A percentile compares a stretch with the other conserved stretches of the same genome.
Conservation (phyloP, 2,888 invertebrate species). For the Leptodirus hochenwartii region DNA sequence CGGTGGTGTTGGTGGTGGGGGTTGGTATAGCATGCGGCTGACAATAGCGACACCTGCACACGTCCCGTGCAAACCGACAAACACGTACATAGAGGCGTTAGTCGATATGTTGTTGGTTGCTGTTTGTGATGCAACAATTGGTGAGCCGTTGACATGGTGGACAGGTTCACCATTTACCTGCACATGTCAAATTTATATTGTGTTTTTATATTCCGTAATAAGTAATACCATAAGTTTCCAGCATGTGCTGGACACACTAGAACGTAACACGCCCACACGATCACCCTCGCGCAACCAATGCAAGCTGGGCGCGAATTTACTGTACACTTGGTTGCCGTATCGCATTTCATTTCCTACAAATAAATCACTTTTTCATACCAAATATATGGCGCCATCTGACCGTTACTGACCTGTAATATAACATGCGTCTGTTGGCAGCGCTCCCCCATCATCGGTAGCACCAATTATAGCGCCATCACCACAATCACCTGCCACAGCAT, state of each 20-base stretch:
- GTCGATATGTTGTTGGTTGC: constrained; percentile 26
- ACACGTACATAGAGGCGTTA: constrained; percentile 46
- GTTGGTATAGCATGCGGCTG: constrained; percentile 30
- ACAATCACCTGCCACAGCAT: too few species aligned
- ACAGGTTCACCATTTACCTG: too few species aligned
- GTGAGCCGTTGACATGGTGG: too few species aligned
- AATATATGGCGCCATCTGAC: too few species aligned
- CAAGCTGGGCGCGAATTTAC: constrained; percentile 50
- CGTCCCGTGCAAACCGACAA: constrained; percentile 66
- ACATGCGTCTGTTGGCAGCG: constrained; percentile 45
- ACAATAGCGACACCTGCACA: constrained; percentile 62
- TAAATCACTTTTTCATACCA: too few species aligned
- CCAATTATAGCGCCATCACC: too few species aligned
- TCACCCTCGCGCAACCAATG: constrained; percentile 71
- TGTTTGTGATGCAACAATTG: constrained; percentile 72
- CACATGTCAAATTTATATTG: too few species aligned
- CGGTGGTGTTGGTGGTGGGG: too few species aligned
- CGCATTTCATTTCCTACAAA: constrained; percentile 48
- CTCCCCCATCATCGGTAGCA: constrained; percentile 2
- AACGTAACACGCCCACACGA: constrained; percentile 55
- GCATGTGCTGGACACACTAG: too few species aligned
- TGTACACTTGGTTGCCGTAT: constrained; percentile 44
- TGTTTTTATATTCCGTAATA: too few species aligned
- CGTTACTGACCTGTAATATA: constrained; percentile 38
- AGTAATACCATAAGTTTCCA: too few species aligned